These are phyloP conservation scores for Propithecus coquereli DNA, from an alignment of 2,113 vertebrate species.

Conservation along the genomic window DNA sequence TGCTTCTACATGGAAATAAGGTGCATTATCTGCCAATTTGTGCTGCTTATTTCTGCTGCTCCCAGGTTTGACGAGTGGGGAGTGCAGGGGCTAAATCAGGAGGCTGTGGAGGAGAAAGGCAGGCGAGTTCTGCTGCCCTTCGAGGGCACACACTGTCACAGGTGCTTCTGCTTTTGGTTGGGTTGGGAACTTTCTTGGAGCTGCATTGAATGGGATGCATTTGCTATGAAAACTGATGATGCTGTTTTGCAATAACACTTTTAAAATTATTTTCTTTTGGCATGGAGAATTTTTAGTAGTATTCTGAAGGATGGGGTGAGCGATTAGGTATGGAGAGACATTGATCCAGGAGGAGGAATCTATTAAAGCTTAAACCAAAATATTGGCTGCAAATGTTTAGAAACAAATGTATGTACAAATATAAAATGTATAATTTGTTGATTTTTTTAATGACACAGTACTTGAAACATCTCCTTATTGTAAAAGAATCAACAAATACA, in stretches of 20 bases:
- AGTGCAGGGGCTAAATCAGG: conserved; percentile 67
- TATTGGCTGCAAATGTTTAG: not conserved
- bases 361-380: not conserved
- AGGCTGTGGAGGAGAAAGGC: conserved; percentile 24
- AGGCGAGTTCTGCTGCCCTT: not conserved
- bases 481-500: not conserved
- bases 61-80: conserved; percentile 72
- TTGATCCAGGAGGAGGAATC: not conserved
- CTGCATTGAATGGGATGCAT: not conserved
- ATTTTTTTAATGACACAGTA: not conserved
- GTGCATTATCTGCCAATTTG: conserved; percentile 85
- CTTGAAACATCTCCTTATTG: not conserved
- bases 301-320: not conserved
- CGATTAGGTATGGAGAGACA: not conserved
- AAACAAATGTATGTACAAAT: not conserved
- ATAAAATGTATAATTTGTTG: not conserved
- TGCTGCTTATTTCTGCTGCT: conserved; percentile 82
- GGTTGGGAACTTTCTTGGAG: not conserved
- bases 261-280: not conserved
- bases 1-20: conserved; percentile 86
- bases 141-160: not conserved
- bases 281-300: not conserved
- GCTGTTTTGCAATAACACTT: not conserved
- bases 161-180: not conserved
- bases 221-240: not conserved